Evolutionary conservation across 1,140 invertebrate genomes (phyloP).

Genomic region (Zaprionus camerounensis): DNA sequence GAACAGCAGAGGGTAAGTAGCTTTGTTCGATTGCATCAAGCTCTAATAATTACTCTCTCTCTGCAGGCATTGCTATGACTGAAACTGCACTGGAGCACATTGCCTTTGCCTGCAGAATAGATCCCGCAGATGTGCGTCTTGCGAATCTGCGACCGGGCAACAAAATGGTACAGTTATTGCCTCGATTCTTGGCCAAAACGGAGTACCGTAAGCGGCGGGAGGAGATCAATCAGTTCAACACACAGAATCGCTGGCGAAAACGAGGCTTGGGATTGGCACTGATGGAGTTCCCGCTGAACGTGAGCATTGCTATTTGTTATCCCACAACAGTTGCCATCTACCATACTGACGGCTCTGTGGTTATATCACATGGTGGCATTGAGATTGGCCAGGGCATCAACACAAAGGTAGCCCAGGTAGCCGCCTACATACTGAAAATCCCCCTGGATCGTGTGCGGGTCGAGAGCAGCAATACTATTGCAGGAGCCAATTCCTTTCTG

Average conservation of each 20-base stretch:
- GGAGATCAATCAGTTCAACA: constrained; percentile 86
- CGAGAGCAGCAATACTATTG: constrained; percentile 88
- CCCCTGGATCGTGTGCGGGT: constrained; percentile 89
- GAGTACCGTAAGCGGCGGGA: constrained; percentile 86
- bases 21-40: constrained; percentile 45
- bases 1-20: constrained; percentile 87
- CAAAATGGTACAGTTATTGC: constrained; percentile 79
- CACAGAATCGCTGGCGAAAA: constrained; percentile 89
- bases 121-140: constrained; percentile 88
- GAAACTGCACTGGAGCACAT: constrained; percentile 94
- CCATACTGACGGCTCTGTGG: constrained; percentile 88
- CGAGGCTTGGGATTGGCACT: constrained; percentile 86
- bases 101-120: constrained; percentile 87
- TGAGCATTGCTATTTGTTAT: constrained; percentile 85
- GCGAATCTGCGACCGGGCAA: constrained; percentile 86
- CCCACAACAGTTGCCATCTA: constrained; percentile 87
- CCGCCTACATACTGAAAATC: constrained; percentile 89
- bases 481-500: constrained; percentile 87
- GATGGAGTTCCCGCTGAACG: constrained; percentile 86
- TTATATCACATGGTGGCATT: constrained; percentile 88
- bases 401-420: constrained; percentile 89
- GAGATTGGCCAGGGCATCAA: constrained; percentile 91
- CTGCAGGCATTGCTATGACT: constrained; percentile 87
- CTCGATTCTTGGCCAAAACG: constrained; percentile 54
- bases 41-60: constrained; percentile 84